Conservation (phyloP, 92 coral and sea anemone species). For the Muricea muricata region DNA sequence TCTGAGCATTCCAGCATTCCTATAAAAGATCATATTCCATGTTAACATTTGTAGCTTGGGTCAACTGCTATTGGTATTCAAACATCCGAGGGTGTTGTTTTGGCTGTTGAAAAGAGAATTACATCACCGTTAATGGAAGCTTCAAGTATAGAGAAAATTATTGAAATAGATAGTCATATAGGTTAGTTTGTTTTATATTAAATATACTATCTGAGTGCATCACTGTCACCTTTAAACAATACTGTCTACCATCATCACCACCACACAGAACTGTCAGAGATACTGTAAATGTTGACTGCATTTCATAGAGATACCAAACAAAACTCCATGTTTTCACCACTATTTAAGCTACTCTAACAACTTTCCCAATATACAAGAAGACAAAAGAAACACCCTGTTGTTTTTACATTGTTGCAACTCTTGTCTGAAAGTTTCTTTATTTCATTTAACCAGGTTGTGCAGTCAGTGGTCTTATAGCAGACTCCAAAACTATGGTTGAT, state of each 20-base stretch:
- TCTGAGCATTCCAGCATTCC: too few species aligned
- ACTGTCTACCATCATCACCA: not conserved
- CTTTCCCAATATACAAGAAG: too few species aligned
- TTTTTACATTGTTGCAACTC: too few species aligned
- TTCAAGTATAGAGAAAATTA: constrained; percentile 94
- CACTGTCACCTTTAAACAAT: not conserved
- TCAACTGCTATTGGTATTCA: constrained; percentile 98
- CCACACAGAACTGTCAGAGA: not conserved
- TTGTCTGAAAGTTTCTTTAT: too few species aligned
- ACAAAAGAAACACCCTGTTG: too few species aligned
- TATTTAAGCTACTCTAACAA: too few species aligned
- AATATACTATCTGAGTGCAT: not conserved
- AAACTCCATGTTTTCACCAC: too few species aligned
- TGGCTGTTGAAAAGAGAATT: constrained; percentile 95
- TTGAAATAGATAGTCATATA: constrained; percentile 94
- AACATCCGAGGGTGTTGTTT: constrained; percentile 96
- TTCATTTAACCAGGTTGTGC: constrained; percentile 89
- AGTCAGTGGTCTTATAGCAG: constrained; percentile 99
- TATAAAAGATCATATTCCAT: not conserved
- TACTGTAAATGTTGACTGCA: not conserved
- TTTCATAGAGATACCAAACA: too few species aligned
- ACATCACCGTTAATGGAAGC: constrained; percentile 98
- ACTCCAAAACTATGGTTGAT: constrained; percentile 99
- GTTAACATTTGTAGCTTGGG: constrained; percentile 76
- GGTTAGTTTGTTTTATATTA: constrained; percentile 58